Conservation (phyloP, 2,113 vertebrate species). For the Tonatia bakeri region DNA sequence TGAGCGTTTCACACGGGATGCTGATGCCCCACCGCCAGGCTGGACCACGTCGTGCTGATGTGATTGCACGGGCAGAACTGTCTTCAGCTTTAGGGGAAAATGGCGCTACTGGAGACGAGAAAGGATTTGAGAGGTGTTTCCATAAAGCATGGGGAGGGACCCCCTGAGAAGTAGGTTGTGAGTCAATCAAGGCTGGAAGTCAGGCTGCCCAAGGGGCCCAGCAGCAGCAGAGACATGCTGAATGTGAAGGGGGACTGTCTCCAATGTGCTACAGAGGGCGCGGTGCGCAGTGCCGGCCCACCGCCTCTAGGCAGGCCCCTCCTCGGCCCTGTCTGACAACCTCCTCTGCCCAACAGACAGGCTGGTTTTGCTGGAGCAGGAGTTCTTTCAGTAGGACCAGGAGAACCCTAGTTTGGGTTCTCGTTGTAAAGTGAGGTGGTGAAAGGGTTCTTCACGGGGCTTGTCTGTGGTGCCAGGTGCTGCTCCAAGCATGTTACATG, state of each 20-base stretch:
- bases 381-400: not conserved
- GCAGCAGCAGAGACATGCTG: not conserved
- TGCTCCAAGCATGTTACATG: not conserved
- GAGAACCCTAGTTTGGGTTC: not conserved
- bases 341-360: not conserved
- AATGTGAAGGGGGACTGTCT: too few relatives aligned
- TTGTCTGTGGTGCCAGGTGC: not conserved
- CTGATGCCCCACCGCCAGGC: not conserved
- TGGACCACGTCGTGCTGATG: not conserved
- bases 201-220: not conserved
- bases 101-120: not conserved
- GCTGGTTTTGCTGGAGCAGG: not conserved
- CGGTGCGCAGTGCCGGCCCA: not conserved
- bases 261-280: fast-evolving
- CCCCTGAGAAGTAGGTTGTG: not conserved
- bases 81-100: not conserved
- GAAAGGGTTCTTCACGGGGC: not conserved
- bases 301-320: not conserved
- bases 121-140: not conserved
- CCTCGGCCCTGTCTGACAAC: fast-evolving
- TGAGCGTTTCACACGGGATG: not conserved
- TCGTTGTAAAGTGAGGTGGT: not conserved
- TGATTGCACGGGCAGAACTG: not conserved
- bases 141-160: not conserved
- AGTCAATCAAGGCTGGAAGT: not conserved